Evolutionary conservation across 2,888 invertebrate species (phyloP), one percentile per base, ranked within the genome.

Genomic region (Cremastobaeus sp.): DNA sequence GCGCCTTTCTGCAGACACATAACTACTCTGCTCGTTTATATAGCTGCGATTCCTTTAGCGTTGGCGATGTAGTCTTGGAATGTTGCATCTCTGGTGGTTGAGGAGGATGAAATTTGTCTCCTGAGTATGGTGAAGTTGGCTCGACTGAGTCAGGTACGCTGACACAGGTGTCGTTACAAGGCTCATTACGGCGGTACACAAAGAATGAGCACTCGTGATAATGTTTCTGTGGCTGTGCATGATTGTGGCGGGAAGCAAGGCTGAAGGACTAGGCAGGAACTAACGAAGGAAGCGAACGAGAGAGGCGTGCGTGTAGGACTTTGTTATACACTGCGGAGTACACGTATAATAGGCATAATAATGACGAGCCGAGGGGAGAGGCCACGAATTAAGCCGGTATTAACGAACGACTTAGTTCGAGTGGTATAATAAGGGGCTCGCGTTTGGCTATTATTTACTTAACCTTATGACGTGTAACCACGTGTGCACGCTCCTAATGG

Each of bases 401-500:
- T 82, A 82, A 82, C 79, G 79, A 84, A 80, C 78, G 82, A 83
- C 81, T 82, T 80, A 80, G 74, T 78, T 81, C 73, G 77, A 84
- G 84, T 83, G 79, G 80, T 77, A 78, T 80, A 80, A 80, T 82
- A 81, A 84, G 83, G 79, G 82, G 78, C 79, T 71, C 76, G 76
- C 75, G 79, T 79, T 82, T 77, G 78, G 79, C 82, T 78, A 83
- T 85, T 84, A 84, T 84, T 83, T 81, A 83, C 81, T 80, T 80
- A 80, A 82, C 81, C 81, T 83, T 80, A 80, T 78, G 78, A 73
- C 76, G 69, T 57, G 57, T 69, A 74, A 76, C 76, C 68, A 72
- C 72, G 76, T 72, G 76, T 76, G 81, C 81, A 82, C 81, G 79
- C 68, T 82, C 78, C 79, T 82, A 82, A 83, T 83, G 80, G 82